These are phyloP conservation scores for Drosophila tanythrix DNA, from an alignment of 2,888 invertebrate species.

Conservation along the genomic window DNA sequence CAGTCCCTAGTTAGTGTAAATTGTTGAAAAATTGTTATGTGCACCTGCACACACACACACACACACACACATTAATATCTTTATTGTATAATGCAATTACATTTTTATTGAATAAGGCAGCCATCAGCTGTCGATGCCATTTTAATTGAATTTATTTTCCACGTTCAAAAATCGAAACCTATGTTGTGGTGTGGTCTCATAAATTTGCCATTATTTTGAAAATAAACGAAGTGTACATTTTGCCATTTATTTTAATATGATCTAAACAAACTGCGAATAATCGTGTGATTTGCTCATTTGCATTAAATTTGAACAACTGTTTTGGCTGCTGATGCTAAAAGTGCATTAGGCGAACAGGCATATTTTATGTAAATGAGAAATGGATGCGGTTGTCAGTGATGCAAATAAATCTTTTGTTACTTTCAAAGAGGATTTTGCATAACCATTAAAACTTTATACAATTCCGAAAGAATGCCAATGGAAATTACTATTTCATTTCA, in stretches of 20 bases:
- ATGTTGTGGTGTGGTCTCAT: background rate
- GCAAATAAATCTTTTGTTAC: conserved; percentile 15
- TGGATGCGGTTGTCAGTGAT: conserved; percentile 6
- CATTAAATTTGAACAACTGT: conserved; percentile 22
- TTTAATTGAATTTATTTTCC: conserved; percentile 59
- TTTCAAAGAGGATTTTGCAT: conserved; percentile 6
- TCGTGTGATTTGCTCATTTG: conserved; percentile 54
- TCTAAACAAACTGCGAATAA: conserved; percentile 44
- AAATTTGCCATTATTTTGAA: conserved; percentile 6
- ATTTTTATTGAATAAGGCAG: conserved; percentile 29
- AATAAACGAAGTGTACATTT: background rate
- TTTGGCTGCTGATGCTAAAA: conserved; percentile 4
- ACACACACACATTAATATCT: background rate
- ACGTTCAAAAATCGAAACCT: conserved; percentile 31
- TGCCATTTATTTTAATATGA: conserved; percentile 42
- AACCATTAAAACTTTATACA: background rate
- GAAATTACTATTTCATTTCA: background rate
- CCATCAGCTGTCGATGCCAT: conserved; percentile 15
- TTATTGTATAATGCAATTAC: conserved; percentile 56
- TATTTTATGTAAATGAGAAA: conserved; percentile 34
- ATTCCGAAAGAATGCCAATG: background rate
- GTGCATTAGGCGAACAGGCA: conserved; percentile 30
- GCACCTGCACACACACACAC: conserved; percentile 1
- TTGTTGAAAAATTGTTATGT: conserved; percentile 46
- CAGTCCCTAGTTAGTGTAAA: conserved; percentile 47